Evolutionary conservation across 2,113 vertebrate genomes (phyloP), one percentile per base, ranked within the genome.

Genomic region (Scomber colias): DNA sequence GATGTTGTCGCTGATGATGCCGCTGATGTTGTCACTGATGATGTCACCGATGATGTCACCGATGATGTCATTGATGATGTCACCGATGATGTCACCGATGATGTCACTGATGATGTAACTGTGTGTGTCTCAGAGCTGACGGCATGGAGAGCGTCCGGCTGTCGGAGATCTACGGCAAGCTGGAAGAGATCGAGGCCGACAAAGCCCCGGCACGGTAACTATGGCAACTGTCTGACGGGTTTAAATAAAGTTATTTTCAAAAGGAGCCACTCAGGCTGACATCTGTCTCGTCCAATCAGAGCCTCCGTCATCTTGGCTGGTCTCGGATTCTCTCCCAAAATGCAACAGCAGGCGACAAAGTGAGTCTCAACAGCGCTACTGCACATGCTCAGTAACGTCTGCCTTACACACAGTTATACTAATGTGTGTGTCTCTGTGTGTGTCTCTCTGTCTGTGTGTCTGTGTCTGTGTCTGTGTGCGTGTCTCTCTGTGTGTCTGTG

Each of bases 111-210:
- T 21, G 21, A 21, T 21, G 21, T 21, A 1, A 21, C 21, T 21
- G 15, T 66, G 5, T 27, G 60, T 82, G 60, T 44, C 13, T 14
- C 84, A 99, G 98, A 35, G 95, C 92, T 11, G 96, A 98, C 3
- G 96, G 97, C 63, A 89, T 93, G 24, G 97, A 98, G 92, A 96
- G 96, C 31, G 77, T 95, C 21, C 94, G 96, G 24, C 93, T 99
- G 13, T 95, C 97, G 0, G 97, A 99, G 93, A 95, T 99, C 89
- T 99, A 99, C 10, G 77, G 91, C 7, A 96, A 97, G 64, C 91
- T 99, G 90, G 98, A 99, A 82, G 98, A 99, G 93, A 99, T 99
- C 13, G 98, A 99, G 19, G 97, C 98, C 0, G 98, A 99, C 90
- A 99, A 99, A 84, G 98, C 98, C 0, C 98, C 98, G 1, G 98